Evolutionary conservation across 2,113 vertebrate species (phyloP).

Genomic region (Isichthys henryi): DNA sequence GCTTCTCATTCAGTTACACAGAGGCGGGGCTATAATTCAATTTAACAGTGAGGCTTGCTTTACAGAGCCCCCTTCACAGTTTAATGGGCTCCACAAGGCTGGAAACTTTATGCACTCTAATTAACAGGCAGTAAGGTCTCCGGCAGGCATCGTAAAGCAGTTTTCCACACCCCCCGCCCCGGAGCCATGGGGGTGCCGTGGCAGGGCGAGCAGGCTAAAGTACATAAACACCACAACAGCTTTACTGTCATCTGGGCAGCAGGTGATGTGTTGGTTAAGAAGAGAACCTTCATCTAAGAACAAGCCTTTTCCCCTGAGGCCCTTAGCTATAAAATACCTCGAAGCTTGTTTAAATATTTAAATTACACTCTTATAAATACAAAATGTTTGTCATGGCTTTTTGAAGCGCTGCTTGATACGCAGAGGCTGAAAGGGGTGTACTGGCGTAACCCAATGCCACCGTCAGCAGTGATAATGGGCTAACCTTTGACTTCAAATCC

Average conservation of each 20-base stretch:
- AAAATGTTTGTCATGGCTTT: background rate
- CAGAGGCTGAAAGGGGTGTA: background rate
- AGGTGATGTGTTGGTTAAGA: background rate
- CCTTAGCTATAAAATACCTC: background rate
- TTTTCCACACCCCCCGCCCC: background rate
- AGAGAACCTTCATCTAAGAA: background rate
- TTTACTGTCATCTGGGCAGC: background rate
- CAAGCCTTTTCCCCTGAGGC: background rate
- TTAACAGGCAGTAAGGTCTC: constrained; percentile 53
- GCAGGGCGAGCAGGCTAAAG: background rate
- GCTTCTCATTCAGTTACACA: constrained; percentile 43
- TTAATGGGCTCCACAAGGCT: constrained; percentile 44
- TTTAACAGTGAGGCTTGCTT: constrained; percentile 57
- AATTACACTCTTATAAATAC: background rate
- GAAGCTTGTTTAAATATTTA: background rate
- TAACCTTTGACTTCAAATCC: background rate
- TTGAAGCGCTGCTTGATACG: background rate
- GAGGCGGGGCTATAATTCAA: constrained; percentile 46
- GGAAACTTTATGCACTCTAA: constrained; percentile 52
- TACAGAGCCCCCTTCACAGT: constrained; percentile 45
- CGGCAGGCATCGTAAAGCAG: constrained; percentile 12
- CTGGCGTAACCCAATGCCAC: background rate
- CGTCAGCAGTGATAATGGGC: background rate
- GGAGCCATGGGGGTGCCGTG: background rate
- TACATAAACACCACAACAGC: background rate